A percentile compares a stretch with the other conserved stretches of the same genome.
Evolutionary conservation across 2,113 vertebrate species (phyloP).

Genomic region (Scalopus aquaticus): DNA sequence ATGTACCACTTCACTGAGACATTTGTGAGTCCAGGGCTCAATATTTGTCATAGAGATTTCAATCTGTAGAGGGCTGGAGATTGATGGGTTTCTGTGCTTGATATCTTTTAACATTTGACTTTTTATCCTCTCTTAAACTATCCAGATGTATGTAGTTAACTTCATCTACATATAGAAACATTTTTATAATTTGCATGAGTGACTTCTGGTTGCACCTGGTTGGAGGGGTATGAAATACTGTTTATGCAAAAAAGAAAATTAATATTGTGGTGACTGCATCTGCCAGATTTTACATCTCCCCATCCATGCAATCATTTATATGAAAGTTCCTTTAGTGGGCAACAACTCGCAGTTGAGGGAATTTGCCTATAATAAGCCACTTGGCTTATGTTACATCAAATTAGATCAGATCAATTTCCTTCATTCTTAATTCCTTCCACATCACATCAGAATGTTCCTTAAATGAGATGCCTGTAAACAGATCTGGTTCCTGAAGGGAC

Average conservation of each 20-base stretch:
- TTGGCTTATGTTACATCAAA: constrained; percentile 63
- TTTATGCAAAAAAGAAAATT: constrained; percentile 40
- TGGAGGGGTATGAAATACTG: background rate
- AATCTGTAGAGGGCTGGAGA: background rate
- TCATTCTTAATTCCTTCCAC: constrained; percentile 68
- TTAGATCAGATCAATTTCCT: constrained; percentile 56
- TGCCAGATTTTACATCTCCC: constrained; percentile 19
- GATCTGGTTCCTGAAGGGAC: constrained; percentile 50
- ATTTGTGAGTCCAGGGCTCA: background rate
- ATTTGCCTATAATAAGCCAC: constrained; percentile 55
- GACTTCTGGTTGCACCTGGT: background rate
- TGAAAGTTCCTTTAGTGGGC: constrained; percentile 51
- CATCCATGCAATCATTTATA: constrained; percentile 38
- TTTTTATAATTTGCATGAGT: constrained; percentile 34
- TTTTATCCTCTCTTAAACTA: background rate
- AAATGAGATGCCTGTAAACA: constrained; percentile 57
- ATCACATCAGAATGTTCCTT: constrained; percentile 35
- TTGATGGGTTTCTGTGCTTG: background rate
- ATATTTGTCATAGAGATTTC: background rate
- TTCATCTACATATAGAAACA: background rate
- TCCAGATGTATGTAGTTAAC: background rate
- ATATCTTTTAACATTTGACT: background rate
- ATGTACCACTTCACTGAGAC: background rate
- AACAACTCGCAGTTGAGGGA: constrained; percentile 55
- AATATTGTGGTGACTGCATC: constrained; percentile 10